Conservation (phyloP, 2,888 invertebrate species). For the Meandrusa payeni region DNA sequence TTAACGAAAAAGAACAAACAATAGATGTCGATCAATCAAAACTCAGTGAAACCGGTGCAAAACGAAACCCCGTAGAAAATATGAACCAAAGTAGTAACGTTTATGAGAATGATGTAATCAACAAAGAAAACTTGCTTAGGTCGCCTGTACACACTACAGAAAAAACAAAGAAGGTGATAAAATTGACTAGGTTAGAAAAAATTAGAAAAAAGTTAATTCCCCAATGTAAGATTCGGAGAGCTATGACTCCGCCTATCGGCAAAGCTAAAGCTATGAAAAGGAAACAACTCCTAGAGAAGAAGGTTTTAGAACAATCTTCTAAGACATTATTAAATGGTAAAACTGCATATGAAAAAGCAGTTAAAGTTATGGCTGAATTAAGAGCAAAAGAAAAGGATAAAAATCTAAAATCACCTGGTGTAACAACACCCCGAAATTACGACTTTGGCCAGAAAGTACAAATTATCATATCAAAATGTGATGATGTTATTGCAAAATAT, state of each 20-base stretch:
- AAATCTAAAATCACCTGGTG: conserved; percentile 8
- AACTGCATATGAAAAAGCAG: conserved; percentile 56
- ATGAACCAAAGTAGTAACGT: background rate
- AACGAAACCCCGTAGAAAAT: background rate
- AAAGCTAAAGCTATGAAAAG: conserved; percentile 31
- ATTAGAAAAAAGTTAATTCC: conserved; percentile 48
- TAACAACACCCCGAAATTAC: conserved; percentile 9
- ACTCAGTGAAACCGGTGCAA: background rate
- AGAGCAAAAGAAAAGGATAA: conserved; percentile 38
- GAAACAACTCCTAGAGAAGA: conserved; percentile 31
- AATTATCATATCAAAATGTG: conserved; percentile 15
- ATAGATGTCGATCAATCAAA: background rate
- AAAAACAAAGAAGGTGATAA: conserved; percentile 36
- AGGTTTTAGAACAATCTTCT: conserved; percentile 28
- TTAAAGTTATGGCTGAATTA: conserved; percentile 52
- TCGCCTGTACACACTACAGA: conserved; percentile 13
- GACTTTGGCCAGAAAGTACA: background rate
- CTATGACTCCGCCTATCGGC: conserved; percentile 27
- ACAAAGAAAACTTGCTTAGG: conserved; percentile 1
- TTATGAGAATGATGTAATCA: background rate
- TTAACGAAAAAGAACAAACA: background rate
- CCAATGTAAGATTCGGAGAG: conserved; percentile 50
- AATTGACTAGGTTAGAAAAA: conserved; percentile 50
- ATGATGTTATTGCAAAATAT: conserved; percentile 7
- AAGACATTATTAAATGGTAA: conserved; percentile 44